A percentile compares a stretch with the other conserved stretches of the same genome.
phyloP scores from a whole-genome alignment of 1,140 invertebrate genomes.

The Colletes latitarsis region DNA sequence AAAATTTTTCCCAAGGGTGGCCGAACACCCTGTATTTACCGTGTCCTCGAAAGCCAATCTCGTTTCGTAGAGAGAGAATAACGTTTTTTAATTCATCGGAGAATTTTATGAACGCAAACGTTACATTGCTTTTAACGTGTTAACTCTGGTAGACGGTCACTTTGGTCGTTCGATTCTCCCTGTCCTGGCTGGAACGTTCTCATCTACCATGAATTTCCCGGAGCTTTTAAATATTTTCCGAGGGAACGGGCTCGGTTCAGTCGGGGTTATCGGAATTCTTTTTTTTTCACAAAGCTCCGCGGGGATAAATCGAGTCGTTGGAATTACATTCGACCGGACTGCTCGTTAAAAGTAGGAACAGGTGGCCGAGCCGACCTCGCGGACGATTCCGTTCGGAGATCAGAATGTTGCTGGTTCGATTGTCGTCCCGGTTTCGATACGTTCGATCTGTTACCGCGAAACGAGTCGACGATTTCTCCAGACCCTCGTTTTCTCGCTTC shows the following conservation, averaged over 20 bases:
- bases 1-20: too few relatives aligned
- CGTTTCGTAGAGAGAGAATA: too few relatives aligned
- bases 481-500: background rate
- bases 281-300: background rate
- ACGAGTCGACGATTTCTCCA: constrained; percentile 24
- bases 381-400: constrained; percentile 7
- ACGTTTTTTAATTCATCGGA: background rate
- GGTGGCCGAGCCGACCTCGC: constrained; percentile 5
- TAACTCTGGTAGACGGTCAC: too few relatives aligned
- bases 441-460: background rate
- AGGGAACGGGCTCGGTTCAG: background rate
- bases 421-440: constrained; percentile 16
- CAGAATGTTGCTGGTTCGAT: constrained; percentile 11
- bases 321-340: background rate
- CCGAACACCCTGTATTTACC: too few relatives aligned
- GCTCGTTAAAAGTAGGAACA: constrained; percentile 17
- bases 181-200: background rate
- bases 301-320: background rate
- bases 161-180: background rate
- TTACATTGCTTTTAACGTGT: too few relatives aligned
- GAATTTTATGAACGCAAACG: too few relatives aligned
- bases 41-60: too few relatives aligned
- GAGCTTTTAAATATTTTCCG: constrained; percentile 10
- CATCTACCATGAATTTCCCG: background rate
- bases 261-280: background rate